These are phyloP conservation scores for Triops cancriformis DNA, from an alignment of 1,140 invertebrate species.

Conservation along the genomic window DNA sequence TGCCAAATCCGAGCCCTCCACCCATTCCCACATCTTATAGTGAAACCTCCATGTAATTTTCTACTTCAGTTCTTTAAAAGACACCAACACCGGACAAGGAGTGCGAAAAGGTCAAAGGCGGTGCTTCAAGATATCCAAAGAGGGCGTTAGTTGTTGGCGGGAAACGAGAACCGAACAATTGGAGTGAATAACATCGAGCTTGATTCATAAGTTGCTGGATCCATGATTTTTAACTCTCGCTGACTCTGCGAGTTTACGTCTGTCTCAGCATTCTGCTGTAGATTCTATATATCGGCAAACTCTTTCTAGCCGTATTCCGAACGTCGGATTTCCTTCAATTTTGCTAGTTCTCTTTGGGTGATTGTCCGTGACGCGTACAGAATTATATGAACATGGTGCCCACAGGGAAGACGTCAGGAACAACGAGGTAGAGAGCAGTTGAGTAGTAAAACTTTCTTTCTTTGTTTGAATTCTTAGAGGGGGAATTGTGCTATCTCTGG, in stretches of 20 bases:
- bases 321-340: neutral
- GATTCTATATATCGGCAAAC: neutral
- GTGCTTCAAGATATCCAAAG: neutral
- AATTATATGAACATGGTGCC: neutral
- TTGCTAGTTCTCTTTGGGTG: neutral
- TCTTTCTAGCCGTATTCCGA: neutral
- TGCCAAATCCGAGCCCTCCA: neutral
- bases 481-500: neutral
- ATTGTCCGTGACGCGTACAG: conserved; percentile 3
- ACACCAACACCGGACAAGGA: neutral
- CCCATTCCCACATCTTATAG: neutral
- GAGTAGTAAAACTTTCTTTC: neutral
- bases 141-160: neutral
- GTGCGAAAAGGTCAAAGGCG: conserved; percentile 11
- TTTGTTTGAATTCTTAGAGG: neutral
- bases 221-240: neutral
- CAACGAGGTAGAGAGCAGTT: conserved; percentile 12
- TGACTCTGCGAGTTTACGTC: neutral
- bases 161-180: neutral
- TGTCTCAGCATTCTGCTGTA: neutral
- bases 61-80: neutral
- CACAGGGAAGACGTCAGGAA: conserved; percentile 9
- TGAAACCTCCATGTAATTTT: neutral
- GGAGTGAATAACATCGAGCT: neutral
- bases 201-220: neutral